These are phyloP conservation scores for Elephas maximus DNA, from an alignment of 2,113 vertebrate species.

Conservation along the genomic window DNA sequence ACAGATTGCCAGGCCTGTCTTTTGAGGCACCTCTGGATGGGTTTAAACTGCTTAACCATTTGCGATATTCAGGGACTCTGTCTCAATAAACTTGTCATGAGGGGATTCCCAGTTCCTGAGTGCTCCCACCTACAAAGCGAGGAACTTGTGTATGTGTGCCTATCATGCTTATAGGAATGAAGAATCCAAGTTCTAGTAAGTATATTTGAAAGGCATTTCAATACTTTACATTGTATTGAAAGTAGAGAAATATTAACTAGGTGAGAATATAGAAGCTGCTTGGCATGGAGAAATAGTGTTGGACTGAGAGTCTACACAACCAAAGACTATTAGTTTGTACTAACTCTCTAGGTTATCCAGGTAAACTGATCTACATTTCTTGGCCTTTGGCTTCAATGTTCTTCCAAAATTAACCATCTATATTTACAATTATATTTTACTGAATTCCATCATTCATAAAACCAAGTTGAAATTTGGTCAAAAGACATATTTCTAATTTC, in stretches of 20 bases:
- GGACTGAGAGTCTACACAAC: neutral
- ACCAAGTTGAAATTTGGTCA: neutral
- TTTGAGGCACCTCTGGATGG: neutral
- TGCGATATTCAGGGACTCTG: neutral
- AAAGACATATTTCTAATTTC: slow-evolving; percentile 36
- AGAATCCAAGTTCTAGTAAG: neutral
- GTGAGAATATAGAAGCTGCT: neutral
- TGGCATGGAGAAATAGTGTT: neutral
- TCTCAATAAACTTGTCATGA: neutral
- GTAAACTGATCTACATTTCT: slow-evolving; percentile 28
- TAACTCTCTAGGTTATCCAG: slow-evolving; percentile 27
- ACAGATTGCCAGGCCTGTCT: neutral
- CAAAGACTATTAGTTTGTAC: neutral
- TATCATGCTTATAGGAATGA: neutral
- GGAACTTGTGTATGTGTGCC: neutral
- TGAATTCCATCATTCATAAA: slow-evolving; percentile 23
- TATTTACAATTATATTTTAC: neutral
- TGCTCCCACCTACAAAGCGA: neutral
- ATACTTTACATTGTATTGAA: neutral
- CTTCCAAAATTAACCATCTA: slow-evolving; percentile 23
- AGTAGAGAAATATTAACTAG: slow-evolving; percentile 14
- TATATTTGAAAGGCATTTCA: neutral
- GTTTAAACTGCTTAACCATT: neutral
- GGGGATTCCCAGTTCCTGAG: neutral
- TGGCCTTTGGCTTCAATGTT: slow-evolving; percentile 18